A percentile compares a stretch with the other conserved stretches of the same genome.
phyloP scores from a whole-genome alignment of 2,113 vertebrate genomes.

The Melanocharis versteri region DNA sequence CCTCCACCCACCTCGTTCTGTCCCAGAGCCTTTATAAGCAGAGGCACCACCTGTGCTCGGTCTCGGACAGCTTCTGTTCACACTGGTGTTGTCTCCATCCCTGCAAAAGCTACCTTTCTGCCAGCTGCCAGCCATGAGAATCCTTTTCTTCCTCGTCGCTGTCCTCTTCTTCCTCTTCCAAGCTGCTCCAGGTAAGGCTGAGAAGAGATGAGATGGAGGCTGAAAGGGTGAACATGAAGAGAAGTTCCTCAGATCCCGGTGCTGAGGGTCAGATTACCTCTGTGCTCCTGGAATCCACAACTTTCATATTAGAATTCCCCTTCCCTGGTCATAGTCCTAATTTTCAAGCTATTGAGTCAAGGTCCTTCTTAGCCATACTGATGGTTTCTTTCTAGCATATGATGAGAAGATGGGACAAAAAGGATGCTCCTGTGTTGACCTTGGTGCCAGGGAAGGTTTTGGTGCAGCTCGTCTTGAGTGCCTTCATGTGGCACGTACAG shows the following conservation, averaged over 20 bases:
- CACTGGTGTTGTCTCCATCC: background rate
- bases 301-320: background rate
- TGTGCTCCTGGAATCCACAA: background rate
- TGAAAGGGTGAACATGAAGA: background rate
- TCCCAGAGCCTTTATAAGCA: constrained; percentile 21
- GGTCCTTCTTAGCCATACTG: background rate
- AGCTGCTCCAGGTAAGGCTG: constrained; percentile 33
- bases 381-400: background rate
- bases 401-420: background rate
- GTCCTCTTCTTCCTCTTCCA: constrained; percentile 55
- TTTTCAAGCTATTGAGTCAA: background rate
- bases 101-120: background rate
- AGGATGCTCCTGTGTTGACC: background rate
- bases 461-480: background rate
- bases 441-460: background rate
- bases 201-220: background rate
- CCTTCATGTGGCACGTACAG: background rate
- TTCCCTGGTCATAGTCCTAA: background rate
- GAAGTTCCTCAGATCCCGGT: background rate
- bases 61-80: background rate
- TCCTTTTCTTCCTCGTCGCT: constrained; percentile 46
- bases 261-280: background rate
- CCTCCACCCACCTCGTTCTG: background rate
- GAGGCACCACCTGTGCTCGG: background rate
- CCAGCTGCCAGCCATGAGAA: constrained; percentile 23